These are phyloP conservation scores for Setophaga petechia DNA, from an alignment of 2,113 vertebrate species.

Conservation along the genomic window DNA sequence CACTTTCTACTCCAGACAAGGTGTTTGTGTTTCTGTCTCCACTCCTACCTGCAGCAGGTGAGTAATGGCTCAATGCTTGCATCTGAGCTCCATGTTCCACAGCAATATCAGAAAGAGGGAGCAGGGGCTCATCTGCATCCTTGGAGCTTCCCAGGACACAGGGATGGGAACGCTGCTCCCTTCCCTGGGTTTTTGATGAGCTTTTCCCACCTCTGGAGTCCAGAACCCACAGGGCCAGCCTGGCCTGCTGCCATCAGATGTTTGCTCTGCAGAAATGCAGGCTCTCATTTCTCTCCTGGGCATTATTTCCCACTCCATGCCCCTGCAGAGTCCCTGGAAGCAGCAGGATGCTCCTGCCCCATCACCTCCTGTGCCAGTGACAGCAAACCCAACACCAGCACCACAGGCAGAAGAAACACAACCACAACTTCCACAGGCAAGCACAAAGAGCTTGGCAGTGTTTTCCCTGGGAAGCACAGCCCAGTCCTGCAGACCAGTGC, in stretches of 20 bases:
- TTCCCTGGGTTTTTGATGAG: neutral
- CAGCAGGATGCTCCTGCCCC: accelerated
- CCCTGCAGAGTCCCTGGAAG: neutral
- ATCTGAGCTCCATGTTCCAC: neutral
- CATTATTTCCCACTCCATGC: neutral
- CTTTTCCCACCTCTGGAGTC: neutral
- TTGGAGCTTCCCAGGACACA: neutral
- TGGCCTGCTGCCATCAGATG: neutral
- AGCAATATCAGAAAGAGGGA: neutral
- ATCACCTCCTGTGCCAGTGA: neutral
- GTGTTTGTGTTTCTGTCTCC: neutral
- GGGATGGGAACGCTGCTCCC: neutral
- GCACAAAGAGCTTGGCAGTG: neutral
- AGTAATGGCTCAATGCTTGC: no score
- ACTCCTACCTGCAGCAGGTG: neutral
- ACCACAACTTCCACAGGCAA: neutral
- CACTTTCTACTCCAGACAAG: neutral
- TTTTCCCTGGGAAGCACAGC: neutral
- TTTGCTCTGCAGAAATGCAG: neutral
- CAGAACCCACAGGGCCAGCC: neutral
- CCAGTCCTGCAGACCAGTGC: neutral
- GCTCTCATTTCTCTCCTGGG: neutral
- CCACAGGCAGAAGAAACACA: neutral
- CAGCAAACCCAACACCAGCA: neutral
- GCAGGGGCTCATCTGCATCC: neutral